phyloP scores from a whole-genome alignment of 2,888 invertebrate species.

The Leucophenga maculata region DNA sequence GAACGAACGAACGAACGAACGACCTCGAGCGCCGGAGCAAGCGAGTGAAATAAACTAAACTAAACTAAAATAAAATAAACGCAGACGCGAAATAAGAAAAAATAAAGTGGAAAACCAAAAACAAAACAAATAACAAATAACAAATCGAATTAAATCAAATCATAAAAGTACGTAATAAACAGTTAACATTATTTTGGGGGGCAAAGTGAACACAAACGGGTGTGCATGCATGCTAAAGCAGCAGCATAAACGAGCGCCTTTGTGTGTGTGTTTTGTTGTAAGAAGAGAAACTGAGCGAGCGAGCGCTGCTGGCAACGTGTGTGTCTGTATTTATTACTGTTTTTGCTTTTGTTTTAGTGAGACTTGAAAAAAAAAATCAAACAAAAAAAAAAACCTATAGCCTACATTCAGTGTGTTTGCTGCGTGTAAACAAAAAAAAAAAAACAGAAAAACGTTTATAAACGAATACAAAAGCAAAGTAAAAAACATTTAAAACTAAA shows the following conservation, averaged over 20 bases:
- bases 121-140: slow-evolving; percentile 15
- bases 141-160: slow-evolving; percentile 28
- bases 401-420: not conserved
- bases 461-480: slow-evolving; percentile 33
- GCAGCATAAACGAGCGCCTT: not conserved
- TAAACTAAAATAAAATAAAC: slow-evolving; percentile 13
- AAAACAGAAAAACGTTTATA: slow-evolving; percentile 34
- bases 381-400: not conserved
- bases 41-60: slow-evolving; percentile 9
- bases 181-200: not conserved
- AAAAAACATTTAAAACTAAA: slow-evolving; percentile 6
- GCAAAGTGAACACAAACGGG: slow-evolving; percentile 22
- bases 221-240: slow-evolving; percentile 31
- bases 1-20: no score
- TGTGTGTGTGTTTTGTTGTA: not conserved
- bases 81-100: slow-evolving; percentile 44
- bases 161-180: not conserved
- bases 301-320: not conserved
- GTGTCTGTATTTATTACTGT: slow-evolving; percentile 34
- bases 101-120: slow-evolving; percentile 40
- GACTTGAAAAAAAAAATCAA: not conserved
- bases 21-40: not conserved
- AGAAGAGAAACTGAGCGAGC: not conserved
- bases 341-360: slow-evolving; percentile 45
- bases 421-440: not conserved